A percentile compares a stretch with the other conserved stretches of the same genome.
Conservation (phyloP, 2,113 vertebrate genomes). For the Crotalus viridis region DNA sequence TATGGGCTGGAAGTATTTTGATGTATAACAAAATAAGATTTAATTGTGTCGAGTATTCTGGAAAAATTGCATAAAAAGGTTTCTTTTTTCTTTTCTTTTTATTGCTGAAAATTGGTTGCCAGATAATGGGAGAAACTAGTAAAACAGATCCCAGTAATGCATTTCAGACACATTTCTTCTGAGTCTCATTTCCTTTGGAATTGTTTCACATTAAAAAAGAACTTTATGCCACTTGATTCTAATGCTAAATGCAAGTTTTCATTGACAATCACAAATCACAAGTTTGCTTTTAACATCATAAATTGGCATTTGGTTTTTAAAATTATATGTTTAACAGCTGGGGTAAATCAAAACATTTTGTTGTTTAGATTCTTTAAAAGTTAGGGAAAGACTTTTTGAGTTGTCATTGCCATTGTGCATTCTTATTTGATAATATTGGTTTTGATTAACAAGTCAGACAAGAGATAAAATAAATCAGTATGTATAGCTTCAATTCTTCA, state of each 20-base stretch:
- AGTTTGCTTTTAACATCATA: not conserved
- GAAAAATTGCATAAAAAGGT: not conserved
- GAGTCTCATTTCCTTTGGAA: conserved; percentile 23
- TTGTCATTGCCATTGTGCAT: not conserved
- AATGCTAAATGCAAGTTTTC: conserved; percentile 14
- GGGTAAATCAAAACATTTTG: not conserved
- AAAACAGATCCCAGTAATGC: not conserved
- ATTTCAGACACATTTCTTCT: conserved; percentile 13
- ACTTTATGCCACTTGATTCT: not conserved
- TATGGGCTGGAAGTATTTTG: not conserved
- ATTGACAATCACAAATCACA: not conserved
- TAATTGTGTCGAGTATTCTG: not conserved
- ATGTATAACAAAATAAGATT: not conserved
- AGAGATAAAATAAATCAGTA: not conserved
- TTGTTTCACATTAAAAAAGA: not conserved
- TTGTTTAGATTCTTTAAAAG: not conserved
- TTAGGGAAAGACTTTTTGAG: not conserved
- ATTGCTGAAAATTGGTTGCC: conserved; percentile 17
- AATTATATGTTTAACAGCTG: not conserved
- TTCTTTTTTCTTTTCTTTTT: conserved; percentile 13
- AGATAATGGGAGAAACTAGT: conserved; percentile 8
- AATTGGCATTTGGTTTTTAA: not conserved
- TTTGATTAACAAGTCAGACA: not conserved
- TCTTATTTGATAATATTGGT: not conserved
- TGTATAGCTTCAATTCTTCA: not conserved